A percentile compares a stretch with the other conserved stretches of the same genome.
phyloP scores from a whole-genome alignment of 2,113 vertebrate species.

The Catharus bicknelli region DNA sequence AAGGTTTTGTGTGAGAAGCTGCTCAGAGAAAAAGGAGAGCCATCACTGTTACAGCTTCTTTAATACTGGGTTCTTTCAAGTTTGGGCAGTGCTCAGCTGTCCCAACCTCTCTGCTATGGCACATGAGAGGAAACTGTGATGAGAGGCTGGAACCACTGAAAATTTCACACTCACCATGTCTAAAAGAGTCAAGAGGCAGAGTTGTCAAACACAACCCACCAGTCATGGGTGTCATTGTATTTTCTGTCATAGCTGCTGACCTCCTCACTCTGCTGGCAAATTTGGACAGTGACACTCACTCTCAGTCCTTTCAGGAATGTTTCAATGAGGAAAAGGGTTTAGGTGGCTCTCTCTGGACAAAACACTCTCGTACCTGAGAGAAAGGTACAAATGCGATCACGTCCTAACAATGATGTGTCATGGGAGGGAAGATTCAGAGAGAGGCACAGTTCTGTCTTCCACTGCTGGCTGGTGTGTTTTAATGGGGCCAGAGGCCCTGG shows the following conservation, averaged over 20 bases:
- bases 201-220: neutral
- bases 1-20: neutral
- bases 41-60: neutral
- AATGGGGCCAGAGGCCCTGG: neutral
- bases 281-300: neutral
- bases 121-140: neutral
- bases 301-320: neutral
- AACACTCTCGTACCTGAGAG: neutral
- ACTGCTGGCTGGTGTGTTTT: neutral
- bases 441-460: neutral
- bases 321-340: neutral
- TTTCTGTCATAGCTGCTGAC: neutral
- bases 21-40: neutral
- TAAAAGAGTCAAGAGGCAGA: neutral
- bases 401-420: neutral
- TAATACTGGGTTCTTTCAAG: neutral
- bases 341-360: neutral
- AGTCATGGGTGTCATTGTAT: neutral
- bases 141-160: neutral
- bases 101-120: neutral
- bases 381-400: neutral
- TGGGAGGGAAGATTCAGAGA: neutral
- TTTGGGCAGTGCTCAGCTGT: neutral
- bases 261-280: neutral
- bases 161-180: neutral